Percentiles rank a stretch among this genome's conserved stretches.
Evolutionary conservation across 2,113 vertebrate species (phyloP).

Genomic region (Tympanuchus pallidicinctus): DNA sequence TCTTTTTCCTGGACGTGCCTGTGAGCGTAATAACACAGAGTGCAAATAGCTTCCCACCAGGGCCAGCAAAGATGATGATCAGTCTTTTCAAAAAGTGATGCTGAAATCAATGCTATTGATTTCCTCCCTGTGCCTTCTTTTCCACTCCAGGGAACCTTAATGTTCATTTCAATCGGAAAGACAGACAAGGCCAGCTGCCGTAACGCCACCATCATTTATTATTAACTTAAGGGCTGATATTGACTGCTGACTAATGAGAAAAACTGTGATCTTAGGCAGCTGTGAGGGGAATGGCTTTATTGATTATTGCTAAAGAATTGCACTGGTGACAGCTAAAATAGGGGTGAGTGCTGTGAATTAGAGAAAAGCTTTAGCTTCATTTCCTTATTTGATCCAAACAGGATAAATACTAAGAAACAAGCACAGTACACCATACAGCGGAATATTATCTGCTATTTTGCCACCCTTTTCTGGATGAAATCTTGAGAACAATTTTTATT

Average conservation of each 20-base stretch:
- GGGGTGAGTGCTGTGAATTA: slow-evolving; percentile 24
- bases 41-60: slow-evolving; percentile 31
- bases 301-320: slow-evolving; percentile 50
- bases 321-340: slow-evolving; percentile 19
- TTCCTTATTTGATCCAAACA: neutral
- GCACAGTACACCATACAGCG: neutral
- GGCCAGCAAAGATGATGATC: slow-evolving; percentile 53
- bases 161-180: slow-evolving; percentile 24
- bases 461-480: neutral
- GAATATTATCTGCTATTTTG: neutral
- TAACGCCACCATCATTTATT: slow-evolving; percentile 33
- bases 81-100: slow-evolving; percentile 65
- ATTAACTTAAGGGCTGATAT: slow-evolving; percentile 64
- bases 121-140: slow-evolving; percentile 39
- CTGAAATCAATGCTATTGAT: slow-evolving; percentile 70
- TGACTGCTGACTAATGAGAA: slow-evolving; percentile 72
- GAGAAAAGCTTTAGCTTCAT: neutral
- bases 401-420: slow-evolving; percentile 11
- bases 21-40: slow-evolving; percentile 15
- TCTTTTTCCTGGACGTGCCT: neutral
- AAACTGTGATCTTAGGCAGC: slow-evolving; percentile 33
- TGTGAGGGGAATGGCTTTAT: slow-evolving; percentile 33
- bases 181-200: slow-evolving; percentile 53
- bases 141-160: slow-evolving; percentile 52
- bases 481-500: neutral